phyloP scores from a whole-genome alignment of 2,113 vertebrate species.

The Nansenia antarctica region DNA sequence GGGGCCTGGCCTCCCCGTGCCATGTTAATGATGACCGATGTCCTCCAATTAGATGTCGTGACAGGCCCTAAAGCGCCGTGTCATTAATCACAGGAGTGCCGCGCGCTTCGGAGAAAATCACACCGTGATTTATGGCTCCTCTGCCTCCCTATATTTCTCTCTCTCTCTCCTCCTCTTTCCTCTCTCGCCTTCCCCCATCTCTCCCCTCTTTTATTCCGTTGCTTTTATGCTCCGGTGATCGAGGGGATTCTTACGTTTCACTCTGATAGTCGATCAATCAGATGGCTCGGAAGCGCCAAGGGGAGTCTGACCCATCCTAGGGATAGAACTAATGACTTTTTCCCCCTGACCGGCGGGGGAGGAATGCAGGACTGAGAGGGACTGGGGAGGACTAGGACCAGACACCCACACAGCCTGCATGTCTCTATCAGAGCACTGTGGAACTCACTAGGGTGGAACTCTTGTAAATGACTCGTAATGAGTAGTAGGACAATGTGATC shows the following conservation, averaged over 20 bases:
- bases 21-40: conserved; percentile 81
- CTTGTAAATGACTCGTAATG: too few species aligned
- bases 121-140: conserved; percentile 76
- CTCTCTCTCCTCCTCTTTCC: conserved; percentile 34
- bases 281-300: conserved; percentile 3
- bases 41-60: conserved; percentile 78
- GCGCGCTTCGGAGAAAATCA: conserved; percentile 70
- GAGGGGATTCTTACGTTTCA: conserved; percentile 50
- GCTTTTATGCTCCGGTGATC: conserved; percentile 60
- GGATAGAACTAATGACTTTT: conserved; percentile 22
- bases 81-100: conserved; percentile 76
- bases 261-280: conserved; percentile 65
- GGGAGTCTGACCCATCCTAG: conserved; percentile 33
- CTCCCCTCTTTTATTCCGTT: conserved; percentile 30
- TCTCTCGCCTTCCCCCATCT: conserved; percentile 7
- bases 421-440: too few species aligned
- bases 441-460: too few species aligned
- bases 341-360: conserved; percentile 12
- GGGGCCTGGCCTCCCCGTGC: conserved; percentile 51
- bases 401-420: too few species aligned
- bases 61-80: conserved; percentile 73
- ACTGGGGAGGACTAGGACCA: conserved; percentile 10
- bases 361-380: neutral
- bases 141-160: conserved; percentile 19
- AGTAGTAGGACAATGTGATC: too few species aligned